These are phyloP conservation scores for Taeniopygia guttata DNA, from an alignment of 2,797 vertebrate genomes.

Conservation along the genomic window DNA sequence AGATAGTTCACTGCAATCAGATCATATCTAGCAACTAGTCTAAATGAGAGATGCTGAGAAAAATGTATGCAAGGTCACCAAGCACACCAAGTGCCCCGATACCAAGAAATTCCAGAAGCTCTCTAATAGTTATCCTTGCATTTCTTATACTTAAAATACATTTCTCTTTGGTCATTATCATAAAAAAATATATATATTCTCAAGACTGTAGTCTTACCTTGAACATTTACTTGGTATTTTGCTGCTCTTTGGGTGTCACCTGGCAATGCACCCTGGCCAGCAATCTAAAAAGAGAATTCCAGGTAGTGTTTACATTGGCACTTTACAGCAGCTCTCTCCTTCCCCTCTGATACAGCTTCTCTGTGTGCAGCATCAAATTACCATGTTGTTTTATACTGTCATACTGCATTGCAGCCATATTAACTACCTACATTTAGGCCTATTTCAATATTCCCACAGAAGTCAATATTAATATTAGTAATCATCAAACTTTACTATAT, in stretches of 20 bases:
- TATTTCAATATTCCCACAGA: not conserved
- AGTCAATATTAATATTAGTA: not conserved
- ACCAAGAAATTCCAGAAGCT: not conserved
- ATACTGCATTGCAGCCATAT: constrained; percentile 12
- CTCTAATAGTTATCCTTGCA: not conserved
- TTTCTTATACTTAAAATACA: not conserved
- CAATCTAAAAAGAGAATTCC: constrained; percentile 21
- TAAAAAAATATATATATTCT: not conserved
- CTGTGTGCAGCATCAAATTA: constrained; percentile 20
- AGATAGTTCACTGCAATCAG: not conserved
- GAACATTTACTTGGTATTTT: not conserved
- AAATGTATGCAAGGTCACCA: not conserved
- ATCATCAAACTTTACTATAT: not conserved
- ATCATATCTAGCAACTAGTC: not conserved
- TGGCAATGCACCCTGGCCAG: not conserved
- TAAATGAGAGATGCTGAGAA: not conserved
- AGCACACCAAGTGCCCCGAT: not conserved
- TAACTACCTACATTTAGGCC: not conserved
- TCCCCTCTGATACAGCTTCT: not conserved
- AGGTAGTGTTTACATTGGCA: not conserved
- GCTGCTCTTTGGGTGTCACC: not conserved
- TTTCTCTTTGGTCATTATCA: not conserved
- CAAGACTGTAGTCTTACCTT: not conserved
- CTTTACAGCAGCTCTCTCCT: not conserved
- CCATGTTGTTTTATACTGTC: not conserved